Conservation (phyloP, 2,113 vertebrate species). For the Larimichthys crocea region DNA sequence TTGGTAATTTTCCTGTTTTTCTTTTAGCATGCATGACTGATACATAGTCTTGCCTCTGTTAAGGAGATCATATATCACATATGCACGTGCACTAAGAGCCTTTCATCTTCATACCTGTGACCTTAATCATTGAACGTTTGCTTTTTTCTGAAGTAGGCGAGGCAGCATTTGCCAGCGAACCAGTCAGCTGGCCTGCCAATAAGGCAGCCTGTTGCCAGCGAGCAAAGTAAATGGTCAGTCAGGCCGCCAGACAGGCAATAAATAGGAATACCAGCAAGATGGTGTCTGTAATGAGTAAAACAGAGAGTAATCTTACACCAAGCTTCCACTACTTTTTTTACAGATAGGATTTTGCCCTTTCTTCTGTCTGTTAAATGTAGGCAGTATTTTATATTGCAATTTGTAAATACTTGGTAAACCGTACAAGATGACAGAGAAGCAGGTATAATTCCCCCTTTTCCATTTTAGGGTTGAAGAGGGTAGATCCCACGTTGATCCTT, state of each 20-base stretch:
- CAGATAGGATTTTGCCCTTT: conserved; percentile 30
- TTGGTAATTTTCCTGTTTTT: conserved; percentile 50
- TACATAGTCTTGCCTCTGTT: conserved; percentile 20
- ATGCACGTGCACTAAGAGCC: background rate
- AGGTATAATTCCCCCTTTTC: conserved; percentile 30
- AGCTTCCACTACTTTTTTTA: conserved; percentile 19
- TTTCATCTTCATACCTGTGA: conserved; percentile 60
- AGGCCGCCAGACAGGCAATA: conserved; percentile 8
- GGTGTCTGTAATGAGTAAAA: conserved; percentile 37
- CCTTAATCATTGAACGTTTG: conserved; percentile 46
- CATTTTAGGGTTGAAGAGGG: conserved; percentile 19
- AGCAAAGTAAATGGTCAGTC: conserved; percentile 8
- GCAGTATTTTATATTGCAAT: background rate
- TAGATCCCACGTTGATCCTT: conserved; percentile 43
- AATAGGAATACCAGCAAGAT: conserved; percentile 16
- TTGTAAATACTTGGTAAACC: conserved; percentile 11
- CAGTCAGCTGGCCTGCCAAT: conserved; percentile 6
- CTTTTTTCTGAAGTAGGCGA: conserved; percentile 27
- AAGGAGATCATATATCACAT: conserved; percentile 48
- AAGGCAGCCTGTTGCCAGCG: background rate
- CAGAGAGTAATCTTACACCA: conserved; percentile 23
- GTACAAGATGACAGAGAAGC: conserved; percentile 2
- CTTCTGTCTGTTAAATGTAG: background rate
- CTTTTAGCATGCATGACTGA: conserved; percentile 32
- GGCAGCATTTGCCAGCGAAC: conserved; percentile 24